Base-by-base conservation (phyloP, 2,797 vertebrate species). In the Liparis tanakae region DNA sequence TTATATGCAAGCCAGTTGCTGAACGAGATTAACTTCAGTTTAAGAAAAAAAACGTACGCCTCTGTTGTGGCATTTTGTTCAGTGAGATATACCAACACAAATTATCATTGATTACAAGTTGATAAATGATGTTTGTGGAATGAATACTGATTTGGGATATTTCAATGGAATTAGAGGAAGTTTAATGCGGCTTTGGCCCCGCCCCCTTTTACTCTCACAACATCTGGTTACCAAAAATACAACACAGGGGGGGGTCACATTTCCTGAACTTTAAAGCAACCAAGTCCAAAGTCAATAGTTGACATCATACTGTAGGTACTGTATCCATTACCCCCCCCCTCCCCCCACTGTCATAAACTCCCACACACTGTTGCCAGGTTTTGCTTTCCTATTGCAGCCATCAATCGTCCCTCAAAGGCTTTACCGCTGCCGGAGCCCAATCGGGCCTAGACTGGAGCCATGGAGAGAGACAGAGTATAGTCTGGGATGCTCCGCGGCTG, bases 181-280 rank as follows among this genome's bases (percentile, higher is more conserved):
- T 22, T 58, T 67, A 46, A 22, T 67, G 48, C 51, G 70, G 41
- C 22, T 30, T 30, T 54, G 78, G 41, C 56, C 78, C 41, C 72
- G 79, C 57, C 72, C 48, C 67, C 59, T 56, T 75, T 74, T 50
- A 61, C 60, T 51, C 30, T 41, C 60, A 22, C 56, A 83, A 64
- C 68, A 67, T 55, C 64, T 74, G 46, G n/a, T 73, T 30, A 79
- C 70, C 76, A 85, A 61, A 82, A 85, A 85, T 76, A 87, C 64
- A 78, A 56, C 37, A 57, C 74, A 66, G 54, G 36, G 46, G 80
- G 44, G 43, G 44, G 63, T 41, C 73, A 70, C 51, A 54, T 78
- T 85, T 87, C 78, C 72, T 82, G 76, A 53, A 87, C 80, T 76
- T 85, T 17, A 84, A 77, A 77, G 74, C 61, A 50, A 41, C 13